Percentiles rank a stretch among this genome's conserved stretches.
These are phyloP conservation scores for Ptychodera flava DNA, from an alignment of 35 echinoderm and acorn worm species.

Conservation along the genomic window DNA sequence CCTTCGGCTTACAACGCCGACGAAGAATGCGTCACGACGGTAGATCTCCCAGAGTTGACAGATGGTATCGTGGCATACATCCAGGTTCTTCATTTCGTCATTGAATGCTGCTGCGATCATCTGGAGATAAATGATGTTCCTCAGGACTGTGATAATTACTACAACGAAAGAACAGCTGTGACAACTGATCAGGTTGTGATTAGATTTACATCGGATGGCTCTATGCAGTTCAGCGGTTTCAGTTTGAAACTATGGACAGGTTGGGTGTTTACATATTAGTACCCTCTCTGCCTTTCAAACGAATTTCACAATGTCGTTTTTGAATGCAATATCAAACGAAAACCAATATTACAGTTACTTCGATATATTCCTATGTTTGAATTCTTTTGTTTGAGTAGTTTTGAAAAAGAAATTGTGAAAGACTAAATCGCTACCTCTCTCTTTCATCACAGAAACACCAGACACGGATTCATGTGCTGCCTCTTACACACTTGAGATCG, in stretches of 20 bases:
- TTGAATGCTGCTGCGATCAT: neutral
- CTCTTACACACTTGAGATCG: neutral
- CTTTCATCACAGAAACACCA: no score
- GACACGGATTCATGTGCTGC: no score
- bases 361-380: no score
- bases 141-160: neutral
- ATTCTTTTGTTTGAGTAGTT: no score
- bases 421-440: no score
- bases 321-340: no score
- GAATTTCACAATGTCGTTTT: no score
- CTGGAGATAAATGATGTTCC: neutral
- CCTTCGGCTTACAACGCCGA: neutral
- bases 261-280: no score
- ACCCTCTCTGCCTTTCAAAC: no score
- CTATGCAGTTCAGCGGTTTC: neutral
- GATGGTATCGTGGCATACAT: neutral
- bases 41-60: no score
- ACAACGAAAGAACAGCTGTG: neutral
- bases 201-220: neutral
- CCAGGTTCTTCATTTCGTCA: neutral
- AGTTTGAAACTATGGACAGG: neutral
- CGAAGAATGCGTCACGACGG: neutral
- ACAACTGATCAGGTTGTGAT: neutral
- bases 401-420: no score
- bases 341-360: no score